phyloP scores from a whole-genome alignment of 2,888 invertebrate species.

The Lagria hirta region DNA sequence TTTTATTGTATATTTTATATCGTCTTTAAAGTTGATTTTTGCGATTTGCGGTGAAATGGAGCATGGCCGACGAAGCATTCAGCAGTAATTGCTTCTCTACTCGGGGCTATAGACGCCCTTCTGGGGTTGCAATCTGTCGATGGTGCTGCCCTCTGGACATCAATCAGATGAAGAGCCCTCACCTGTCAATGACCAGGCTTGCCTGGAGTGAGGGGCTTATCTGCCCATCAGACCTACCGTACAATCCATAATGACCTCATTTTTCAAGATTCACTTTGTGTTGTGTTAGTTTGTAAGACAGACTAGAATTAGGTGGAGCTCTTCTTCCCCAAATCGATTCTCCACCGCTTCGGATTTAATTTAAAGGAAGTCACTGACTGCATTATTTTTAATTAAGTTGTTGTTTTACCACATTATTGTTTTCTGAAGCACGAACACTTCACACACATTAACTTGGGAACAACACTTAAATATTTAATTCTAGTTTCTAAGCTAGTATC shows the following conservation, averaged over 20 bases:
- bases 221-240: slow-evolving; percentile 23
- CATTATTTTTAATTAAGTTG: slow-evolving; percentile 22
- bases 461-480: too few relatives aligned
- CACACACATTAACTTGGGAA: too few relatives aligned
- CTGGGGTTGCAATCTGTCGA: slow-evolving; percentile 42
- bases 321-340: slow-evolving; percentile 6
- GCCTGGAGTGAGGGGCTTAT: slow-evolving; percentile 27
- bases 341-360: slow-evolving; percentile 21
- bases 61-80: slow-evolving; percentile 18
- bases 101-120: slow-evolving; percentile 16
- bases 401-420: slow-evolving; percentile 11
- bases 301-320: not conserved
- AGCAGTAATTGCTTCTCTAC: slow-evolving; percentile 37
- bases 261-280: slow-evolving; percentile 26
- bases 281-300: not conserved
- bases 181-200: slow-evolving; percentile 43
- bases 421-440: too few relatives aligned
- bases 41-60: slow-evolving; percentile 5
- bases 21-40: slow-evolving; percentile 3
- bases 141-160: slow-evolving; percentile 41
- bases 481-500: too few relatives aligned
- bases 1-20: too few relatives aligned
- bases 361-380: slow-evolving; percentile 16
- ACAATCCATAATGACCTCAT: slow-evolving; percentile 24
- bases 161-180: slow-evolving; percentile 43